phyloP scores from a whole-genome alignment of 1,140 invertebrate genomes.

The Megalonaias nervosa region DNA sequence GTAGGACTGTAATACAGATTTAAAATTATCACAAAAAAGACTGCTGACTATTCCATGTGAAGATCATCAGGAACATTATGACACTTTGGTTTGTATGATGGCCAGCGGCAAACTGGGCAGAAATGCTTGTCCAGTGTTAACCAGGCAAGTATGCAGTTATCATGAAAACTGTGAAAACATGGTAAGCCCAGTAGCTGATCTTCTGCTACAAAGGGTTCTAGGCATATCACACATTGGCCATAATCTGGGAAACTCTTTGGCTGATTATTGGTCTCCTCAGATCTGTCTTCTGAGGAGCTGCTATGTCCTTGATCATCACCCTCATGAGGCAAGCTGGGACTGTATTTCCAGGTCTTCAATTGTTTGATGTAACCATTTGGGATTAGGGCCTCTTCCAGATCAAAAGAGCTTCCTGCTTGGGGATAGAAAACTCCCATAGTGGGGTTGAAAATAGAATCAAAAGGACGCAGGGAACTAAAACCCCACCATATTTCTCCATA shows the following conservation, averaged over 20 bases:
- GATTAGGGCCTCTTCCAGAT: conserved; percentile 15
- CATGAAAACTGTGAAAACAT: conserved; percentile 75
- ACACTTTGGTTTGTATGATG: conserved; percentile 70
- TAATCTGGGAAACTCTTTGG: conserved; percentile 49
- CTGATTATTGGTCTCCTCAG: conserved; percentile 3
- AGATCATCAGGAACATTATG: too few species aligned
- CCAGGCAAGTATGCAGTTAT: conserved; percentile 74
- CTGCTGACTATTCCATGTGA: too few species aligned
- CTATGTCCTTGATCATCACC: conserved; percentile 10
- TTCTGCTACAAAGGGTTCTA: conserved; percentile 71
- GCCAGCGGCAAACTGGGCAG: conserved; percentile 76
- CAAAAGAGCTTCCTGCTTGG: conserved; percentile 6
- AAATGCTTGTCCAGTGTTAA: conserved; percentile 74
- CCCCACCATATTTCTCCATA: conserved; percentile 30
- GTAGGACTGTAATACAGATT: too few species aligned
- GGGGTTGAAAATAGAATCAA: conserved; percentile 36
- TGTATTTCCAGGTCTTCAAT: conserved; percentile 74
- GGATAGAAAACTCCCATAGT: conserved; percentile 19
- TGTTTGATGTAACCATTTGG: conserved; percentile 72
- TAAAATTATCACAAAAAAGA: too few species aligned
- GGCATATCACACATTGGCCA: conserved; percentile 75
- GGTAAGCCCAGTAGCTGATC: conserved; percentile 73
- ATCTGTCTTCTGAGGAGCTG: background rate
- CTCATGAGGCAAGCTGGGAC: background rate
- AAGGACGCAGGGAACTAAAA: conserved; percentile 24